phyloP scores from a whole-genome alignment of 2,113 vertebrate species.

The Dermatemys mawii region DNA sequence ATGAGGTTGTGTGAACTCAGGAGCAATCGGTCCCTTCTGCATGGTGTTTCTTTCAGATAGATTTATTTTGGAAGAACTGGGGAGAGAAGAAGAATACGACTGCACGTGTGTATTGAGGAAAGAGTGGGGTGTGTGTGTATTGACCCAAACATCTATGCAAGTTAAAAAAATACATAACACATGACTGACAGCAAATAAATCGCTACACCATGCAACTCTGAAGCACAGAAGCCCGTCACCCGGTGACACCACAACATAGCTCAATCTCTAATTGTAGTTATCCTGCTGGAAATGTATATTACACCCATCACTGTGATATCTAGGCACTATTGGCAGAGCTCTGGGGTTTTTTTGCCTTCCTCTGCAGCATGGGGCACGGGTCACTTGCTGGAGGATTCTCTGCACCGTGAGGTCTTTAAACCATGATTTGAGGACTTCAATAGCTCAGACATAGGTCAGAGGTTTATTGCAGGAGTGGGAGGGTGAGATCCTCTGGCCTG shows the following conservation, averaged over 20 bases:
- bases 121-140: background rate
- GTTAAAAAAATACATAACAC: background rate
- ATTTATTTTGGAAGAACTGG: background rate
- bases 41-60: background rate
- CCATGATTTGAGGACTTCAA: too few species aligned
- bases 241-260: background rate
- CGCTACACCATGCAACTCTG: accelerated
- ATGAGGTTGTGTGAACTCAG: background rate
- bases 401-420: too few species aligned
- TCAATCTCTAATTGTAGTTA: background rate
- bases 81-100: background rate
- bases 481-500: too few species aligned
- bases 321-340: too few species aligned
- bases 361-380: too few species aligned
- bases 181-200: background rate
- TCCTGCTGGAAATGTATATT: background rate
- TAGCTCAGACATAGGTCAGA: too few species aligned
- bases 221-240: background rate
- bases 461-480: too few species aligned
- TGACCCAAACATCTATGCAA: accelerated
- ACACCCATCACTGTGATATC: background rate
- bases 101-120: background rate
- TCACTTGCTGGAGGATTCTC: too few species aligned
- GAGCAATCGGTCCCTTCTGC: accelerated
- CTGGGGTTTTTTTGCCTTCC: too few species aligned